Conservation (phyloP, 2,113 vertebrate genomes). For the Siphamia tubifer region DNA sequence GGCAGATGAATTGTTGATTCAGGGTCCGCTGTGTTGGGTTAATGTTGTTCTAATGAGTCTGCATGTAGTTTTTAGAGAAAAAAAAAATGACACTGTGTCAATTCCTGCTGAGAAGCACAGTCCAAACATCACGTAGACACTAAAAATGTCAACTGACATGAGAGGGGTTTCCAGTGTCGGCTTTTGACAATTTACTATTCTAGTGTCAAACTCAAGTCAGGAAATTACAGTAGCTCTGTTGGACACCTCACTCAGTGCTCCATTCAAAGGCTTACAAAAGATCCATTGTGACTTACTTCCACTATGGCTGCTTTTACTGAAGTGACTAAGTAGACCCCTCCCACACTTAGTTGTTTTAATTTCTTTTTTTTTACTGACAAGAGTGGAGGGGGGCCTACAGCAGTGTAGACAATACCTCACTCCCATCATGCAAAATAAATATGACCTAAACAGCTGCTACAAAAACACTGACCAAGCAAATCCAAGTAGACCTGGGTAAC, state of each 20-base stretch:
- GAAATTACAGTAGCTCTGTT: constrained; percentile 22
- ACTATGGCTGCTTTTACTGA: constrained; percentile 2
- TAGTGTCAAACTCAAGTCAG: constrained; percentile 7
- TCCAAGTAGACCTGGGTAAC: neutral
- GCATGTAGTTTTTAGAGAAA: constrained; percentile 40
- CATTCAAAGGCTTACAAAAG: constrained; percentile 66
- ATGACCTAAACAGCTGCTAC: neutral
- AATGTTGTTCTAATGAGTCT: constrained; percentile 38
- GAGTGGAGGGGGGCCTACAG: neutral
- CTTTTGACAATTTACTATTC: neutral
- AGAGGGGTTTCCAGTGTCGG: neutral
- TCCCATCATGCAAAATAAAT: constrained; percentile 18
- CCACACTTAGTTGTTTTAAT: too few relatives aligned
- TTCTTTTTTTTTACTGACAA: constrained; percentile 5
- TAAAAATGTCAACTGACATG: constrained; percentile 10
- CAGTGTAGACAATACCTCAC: constrained; percentile 21
- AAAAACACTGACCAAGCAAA: neutral
- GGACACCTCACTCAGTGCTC: constrained; percentile 17
- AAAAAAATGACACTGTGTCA: constrained; percentile 34
- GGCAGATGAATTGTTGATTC: constrained; percentile 32
- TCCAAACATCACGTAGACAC: constrained; percentile 15
- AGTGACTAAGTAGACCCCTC: neutral
- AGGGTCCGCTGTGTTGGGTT: constrained; percentile 24
- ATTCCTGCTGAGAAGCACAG: constrained; percentile 8
- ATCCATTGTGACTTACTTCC: constrained; percentile 51